Evolutionary conservation across 2,888 invertebrate species (phyloP).

Genomic region (Punctoribates punctum): DNA sequence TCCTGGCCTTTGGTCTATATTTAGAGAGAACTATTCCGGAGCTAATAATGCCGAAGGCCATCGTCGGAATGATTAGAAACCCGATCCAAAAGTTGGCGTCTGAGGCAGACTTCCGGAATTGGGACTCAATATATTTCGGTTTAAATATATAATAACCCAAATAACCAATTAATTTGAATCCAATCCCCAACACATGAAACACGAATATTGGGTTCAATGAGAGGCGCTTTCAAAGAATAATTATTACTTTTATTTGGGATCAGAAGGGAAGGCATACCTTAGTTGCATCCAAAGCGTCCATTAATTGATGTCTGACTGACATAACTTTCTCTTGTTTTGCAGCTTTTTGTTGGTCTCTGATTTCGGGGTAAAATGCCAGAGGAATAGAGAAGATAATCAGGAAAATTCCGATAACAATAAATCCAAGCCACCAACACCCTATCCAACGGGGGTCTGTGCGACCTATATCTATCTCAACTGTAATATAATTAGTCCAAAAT

Average conservation of each 20-base stretch:
- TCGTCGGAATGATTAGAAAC: conserved; percentile 11
- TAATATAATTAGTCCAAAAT: not conserved
- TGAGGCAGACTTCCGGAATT: conserved; percentile 47
- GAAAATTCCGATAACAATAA: conserved; percentile 47
- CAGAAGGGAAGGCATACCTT: not conserved
- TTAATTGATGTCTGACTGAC: not conserved
- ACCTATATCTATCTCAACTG: conserved; percentile 46
- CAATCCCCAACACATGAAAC: conserved; percentile 45
- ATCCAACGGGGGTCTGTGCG: conserved; percentile 49
- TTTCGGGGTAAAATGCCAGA: conserved; percentile 48
- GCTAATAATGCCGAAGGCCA: conserved; percentile 39
- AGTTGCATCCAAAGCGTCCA: not conserved
- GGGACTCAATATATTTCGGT: conserved; percentile 48
- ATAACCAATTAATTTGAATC: conserved; percentile 46
- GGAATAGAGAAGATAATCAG: conserved; percentile 46
- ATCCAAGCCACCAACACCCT: conserved; percentile 50
- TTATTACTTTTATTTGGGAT: conserved; percentile 12
- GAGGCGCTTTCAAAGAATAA: conserved; percentile 32
- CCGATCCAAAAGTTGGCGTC: conserved; percentile 48
- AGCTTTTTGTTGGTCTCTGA: not conserved
- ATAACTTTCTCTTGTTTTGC: not conserved
- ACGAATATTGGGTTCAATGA: conserved; percentile 46
- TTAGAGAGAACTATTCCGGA: conserved; percentile 30
- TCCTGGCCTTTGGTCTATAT: conserved; percentile 33
- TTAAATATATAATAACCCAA: conserved; percentile 48